These are phyloP conservation scores for Poeciliopsis presidionis DNA, from an alignment of 2,797 vertebrate species.

Conservation along the genomic window DNA sequence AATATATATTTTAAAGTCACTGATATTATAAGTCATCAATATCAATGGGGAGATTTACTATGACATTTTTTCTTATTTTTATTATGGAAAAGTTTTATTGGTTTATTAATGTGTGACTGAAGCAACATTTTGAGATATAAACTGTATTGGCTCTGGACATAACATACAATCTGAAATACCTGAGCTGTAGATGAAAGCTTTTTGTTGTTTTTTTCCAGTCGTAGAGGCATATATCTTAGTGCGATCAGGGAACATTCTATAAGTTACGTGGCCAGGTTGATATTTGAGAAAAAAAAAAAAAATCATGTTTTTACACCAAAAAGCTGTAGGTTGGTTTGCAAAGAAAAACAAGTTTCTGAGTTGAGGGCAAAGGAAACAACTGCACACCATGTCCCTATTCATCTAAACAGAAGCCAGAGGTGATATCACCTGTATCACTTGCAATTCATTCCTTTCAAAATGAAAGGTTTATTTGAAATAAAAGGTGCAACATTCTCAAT, in stretches of 20 bases:
- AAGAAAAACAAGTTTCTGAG: slow-evolving; percentile 29
- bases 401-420: slow-evolving; percentile 17
- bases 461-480: slow-evolving; percentile 27
- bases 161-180: background rate
- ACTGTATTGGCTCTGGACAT: background rate
- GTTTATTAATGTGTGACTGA: background rate
- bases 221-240: slow-evolving; percentile 6
- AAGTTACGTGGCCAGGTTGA: background rate
- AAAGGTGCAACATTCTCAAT: slow-evolving; percentile 3
- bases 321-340: slow-evolving; percentile 16
- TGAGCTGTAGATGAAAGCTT: background rate
- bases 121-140: background rate
- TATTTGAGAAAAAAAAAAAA: background rate
- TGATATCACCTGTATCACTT: slow-evolving; percentile 13
- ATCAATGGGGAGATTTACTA: background rate
- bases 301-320: background rate
- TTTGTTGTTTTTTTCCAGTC: slow-evolving; percentile 19
- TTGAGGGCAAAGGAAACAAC: slow-evolving; percentile 10
- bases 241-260: background rate
- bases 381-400: slow-evolving; percentile 8
- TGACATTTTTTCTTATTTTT: background rate
- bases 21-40: too few relatives aligned
- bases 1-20: background rate
- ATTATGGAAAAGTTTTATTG: background rate
- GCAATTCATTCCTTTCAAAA: slow-evolving; percentile 30